Evolutionary conservation across 2,888 invertebrate species (phyloP), one percentile per base, ranked within the genome.

Genomic region (Dinocampus coccinellae): DNA sequence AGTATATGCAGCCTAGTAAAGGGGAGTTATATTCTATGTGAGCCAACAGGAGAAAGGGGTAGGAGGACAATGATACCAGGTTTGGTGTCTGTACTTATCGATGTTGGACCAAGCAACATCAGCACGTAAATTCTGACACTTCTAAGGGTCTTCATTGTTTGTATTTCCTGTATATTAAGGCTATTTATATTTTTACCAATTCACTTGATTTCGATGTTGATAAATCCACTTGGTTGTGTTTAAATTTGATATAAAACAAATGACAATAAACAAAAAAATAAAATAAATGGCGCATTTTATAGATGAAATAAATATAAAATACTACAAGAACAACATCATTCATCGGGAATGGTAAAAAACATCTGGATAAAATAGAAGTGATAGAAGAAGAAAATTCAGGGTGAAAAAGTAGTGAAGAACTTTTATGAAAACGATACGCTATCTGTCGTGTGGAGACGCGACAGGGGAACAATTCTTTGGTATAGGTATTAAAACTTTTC

Each of bases 71-170:
- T 68, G 79, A 78, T 79, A 78, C 77, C 80, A 76, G 72, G 62
- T 70, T 74, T 75, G 73, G 72, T 75, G 78, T 75, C 72, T 63
- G 52, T n/a, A n/a, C n/a, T 65, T n/a, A n/a, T 52, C 39, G 73
- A 73, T 82, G 82, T 82, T 81, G 77, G 80, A 80, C 81, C 81
- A 74, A 78, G 79, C 78, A 80, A 79, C 81, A 80, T 84, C 83
- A 83, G 78, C 83, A 79, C 79, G 83, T 82, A 81, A 84, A 82
- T 78, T 78, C 75, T 79, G 80, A 80, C 78, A 77, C 79, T 79
- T 82, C 81, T 81, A 75, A 78, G 79, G 78, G 67, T 75, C 2
- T 3, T 74, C 76, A 69, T 57, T 34, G 73, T 57, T 47, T 2
- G 10, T 36, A 36, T 4, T 36, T 36, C 9, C 36, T 36, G 36